A percentile compares a stretch with the other conserved stretches of the same genome.
phyloP scores from a whole-genome alignment of 2,113 vertebrate genomes.

The Gobius niger region DNA sequence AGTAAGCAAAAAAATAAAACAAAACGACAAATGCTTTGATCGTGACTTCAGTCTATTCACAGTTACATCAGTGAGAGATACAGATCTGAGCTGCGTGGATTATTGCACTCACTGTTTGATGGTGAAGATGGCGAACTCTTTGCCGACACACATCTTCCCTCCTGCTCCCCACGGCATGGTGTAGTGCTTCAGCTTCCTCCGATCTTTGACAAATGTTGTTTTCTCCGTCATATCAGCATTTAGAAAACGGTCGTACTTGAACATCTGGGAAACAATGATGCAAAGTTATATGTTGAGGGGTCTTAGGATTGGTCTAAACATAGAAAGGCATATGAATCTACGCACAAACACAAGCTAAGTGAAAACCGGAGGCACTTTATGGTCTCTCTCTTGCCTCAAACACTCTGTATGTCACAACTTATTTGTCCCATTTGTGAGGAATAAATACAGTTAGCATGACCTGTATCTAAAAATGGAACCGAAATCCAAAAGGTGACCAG shows the following conservation, averaged over 20 bases:
- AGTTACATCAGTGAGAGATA: constrained; percentile 7
- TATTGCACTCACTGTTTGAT: constrained; percentile 79
- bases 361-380: not conserved
- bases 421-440: too few relatives aligned
- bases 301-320: too few relatives aligned
- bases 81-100: not conserved
- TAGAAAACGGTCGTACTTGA: constrained; percentile 82
- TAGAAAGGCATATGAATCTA: too few relatives aligned
- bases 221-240: constrained; percentile 74
- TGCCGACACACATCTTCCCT: constrained; percentile 72
- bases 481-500: too few relatives aligned
- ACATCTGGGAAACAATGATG: constrained; percentile 63
- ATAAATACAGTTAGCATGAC: too few relatives aligned
- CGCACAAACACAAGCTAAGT: not conserved
- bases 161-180: constrained; percentile 83
- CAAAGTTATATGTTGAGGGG: not conserved
- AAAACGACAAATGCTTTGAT: constrained; percentile 43
- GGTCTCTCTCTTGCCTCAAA: too few relatives aligned
- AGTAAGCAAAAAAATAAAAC: constrained; percentile 26
- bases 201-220: constrained; percentile 79
- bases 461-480: too few relatives aligned
- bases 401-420: too few relatives aligned
- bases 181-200: constrained; percentile 73
- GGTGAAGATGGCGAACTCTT: constrained; percentile 67
- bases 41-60: constrained; percentile 17